These are phyloP conservation scores for Acromyrmex heyeri DNA, from an alignment of 1,140 invertebrate genomes.

Conservation along the genomic window DNA sequence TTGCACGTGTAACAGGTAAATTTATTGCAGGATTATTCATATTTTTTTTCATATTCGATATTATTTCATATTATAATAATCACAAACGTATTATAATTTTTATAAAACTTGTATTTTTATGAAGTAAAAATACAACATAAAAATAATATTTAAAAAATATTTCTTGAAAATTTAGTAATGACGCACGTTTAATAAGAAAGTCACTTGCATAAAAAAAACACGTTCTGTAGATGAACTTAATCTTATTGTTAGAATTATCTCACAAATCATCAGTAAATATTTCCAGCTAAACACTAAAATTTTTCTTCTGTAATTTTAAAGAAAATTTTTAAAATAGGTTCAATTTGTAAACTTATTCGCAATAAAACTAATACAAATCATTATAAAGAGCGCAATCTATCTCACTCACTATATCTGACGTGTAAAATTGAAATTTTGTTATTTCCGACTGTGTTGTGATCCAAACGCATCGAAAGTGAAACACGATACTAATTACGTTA, in stretches of 20 bases:
- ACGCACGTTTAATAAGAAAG: not conserved
- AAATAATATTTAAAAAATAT: not conserved
- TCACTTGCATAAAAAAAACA: not conserved
- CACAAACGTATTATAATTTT: not conserved
- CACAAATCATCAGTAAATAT: not conserved
- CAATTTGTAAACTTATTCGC: not conserved
- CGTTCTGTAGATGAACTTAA: not conserved
- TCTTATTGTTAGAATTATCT: not conserved
- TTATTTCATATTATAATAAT: not conserved
- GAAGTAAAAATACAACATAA: not conserved
- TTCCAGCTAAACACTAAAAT: not conserved
- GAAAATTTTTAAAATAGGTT: not conserved
- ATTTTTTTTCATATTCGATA: not conserved
- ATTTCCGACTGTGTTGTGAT: not conserved
- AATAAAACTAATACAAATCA: slow-evolving; percentile 14
- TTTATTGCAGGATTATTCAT: not conserved
- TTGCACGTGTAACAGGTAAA: not conserved
- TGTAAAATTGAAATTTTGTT: not conserved
- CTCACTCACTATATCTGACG: not conserved
- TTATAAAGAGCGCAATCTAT: slow-evolving; percentile 5
- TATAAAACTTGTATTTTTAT: not conserved
- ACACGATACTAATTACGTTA: slow-evolving; percentile 12
- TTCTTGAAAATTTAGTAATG: not conserved
- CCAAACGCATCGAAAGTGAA: not conserved
- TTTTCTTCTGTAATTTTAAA: not conserved